phyloP scores from a whole-genome alignment of 1,140 invertebrate species.

The Probaryconus sp. region DNA sequence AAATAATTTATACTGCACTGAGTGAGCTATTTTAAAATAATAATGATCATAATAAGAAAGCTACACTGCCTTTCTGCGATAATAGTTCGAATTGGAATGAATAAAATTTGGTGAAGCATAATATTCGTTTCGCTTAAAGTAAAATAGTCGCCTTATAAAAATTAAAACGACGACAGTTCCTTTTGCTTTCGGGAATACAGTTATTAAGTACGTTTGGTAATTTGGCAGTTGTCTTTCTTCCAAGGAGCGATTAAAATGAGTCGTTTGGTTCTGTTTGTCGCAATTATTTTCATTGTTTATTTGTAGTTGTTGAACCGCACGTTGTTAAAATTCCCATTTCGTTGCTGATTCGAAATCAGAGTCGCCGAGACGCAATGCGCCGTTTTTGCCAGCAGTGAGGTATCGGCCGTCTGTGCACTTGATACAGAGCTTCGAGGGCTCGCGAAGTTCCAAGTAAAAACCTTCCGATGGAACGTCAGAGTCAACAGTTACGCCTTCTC shows the following conservation, averaged over 20 bases:
- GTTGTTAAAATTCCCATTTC: conserved; percentile 94
- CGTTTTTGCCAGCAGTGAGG: conserved; percentile 95
- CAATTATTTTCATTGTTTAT: too few relatives aligned
- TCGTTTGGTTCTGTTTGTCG: conserved; percentile 28
- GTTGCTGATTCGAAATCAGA: conserved; percentile 88
- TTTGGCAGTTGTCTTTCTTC: conserved; percentile 54
- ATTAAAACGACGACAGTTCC: conserved; percentile 5
- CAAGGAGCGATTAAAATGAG: conserved; percentile 5
- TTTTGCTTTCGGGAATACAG: conserved; percentile 34
- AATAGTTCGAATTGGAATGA: conserved; percentile 59
- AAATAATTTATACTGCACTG: conserved; percentile 24
- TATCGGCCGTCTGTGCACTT: conserved; percentile 88
- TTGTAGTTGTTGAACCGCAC: background rate
- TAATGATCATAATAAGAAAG: conserved; percentile 44
- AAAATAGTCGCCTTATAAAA: conserved; percentile 7
- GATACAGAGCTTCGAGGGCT: conserved; percentile 94
- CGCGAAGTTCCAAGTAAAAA: conserved; percentile 94
- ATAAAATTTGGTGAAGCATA: conserved; percentile 49
- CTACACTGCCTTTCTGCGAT: conserved; percentile 42
- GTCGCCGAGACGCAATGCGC: conserved; percentile 90
- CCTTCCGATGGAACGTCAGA: conserved; percentile 88
- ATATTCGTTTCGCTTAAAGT: conserved; percentile 29
- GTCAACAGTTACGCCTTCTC: conserved; percentile 92
- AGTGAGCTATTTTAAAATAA: conserved; percentile 20
- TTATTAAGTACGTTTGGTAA: conserved; percentile 57